Evolutionary conservation across 2,888 invertebrate genomes (phyloP), one percentile per base, ranked within the genome.

Genomic region (Parnassius orleans): DNA sequence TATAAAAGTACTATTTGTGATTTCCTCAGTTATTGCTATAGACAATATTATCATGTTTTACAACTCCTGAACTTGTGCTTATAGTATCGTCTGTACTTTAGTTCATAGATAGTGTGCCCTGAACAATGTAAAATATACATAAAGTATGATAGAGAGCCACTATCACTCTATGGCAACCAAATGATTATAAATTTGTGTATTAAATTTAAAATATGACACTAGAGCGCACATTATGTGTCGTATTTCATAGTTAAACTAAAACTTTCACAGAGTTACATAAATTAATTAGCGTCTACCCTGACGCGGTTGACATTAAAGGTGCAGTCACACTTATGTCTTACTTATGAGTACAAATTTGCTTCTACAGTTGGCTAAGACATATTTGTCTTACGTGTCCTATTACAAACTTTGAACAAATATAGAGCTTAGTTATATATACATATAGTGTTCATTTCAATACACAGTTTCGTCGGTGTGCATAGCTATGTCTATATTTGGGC

Each of bases 401-500:
- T 69, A 70, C 65, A 50, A 80, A 82, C 77, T 81, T 79, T 80
- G 79, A 77, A 70, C 83, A 82, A 90, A 88, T 83, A 81, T 86
- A 78, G 80, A 82, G 81, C 87, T 80, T 87, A 81, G 55, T 57
- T 62, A 70, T 66, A 71, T 69, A 71, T 63, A 71, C 70, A 68
- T 66, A 79, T 81, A 86, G 77, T 74, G 83, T 74, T 76, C 77
- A 82, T 78, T 76, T 84, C 82, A 76, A 78, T 78, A 76, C 76
- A 73, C 75, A 77, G 73, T 68, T 72, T 66, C 66, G 71, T 71
- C 77, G 72, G 72, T 80, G 78, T 75, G 79, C 78, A 74, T 81
- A 80, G 83, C 81, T 84, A 80, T 87, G 85, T 86, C 84, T 90
- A 89, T 90, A 89, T 89, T 89, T 88, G 86, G 85, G 80, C 79